phyloP scores from a whole-genome alignment of 2,113 vertebrate species.

The Onychorhynchus coronatus region DNA sequence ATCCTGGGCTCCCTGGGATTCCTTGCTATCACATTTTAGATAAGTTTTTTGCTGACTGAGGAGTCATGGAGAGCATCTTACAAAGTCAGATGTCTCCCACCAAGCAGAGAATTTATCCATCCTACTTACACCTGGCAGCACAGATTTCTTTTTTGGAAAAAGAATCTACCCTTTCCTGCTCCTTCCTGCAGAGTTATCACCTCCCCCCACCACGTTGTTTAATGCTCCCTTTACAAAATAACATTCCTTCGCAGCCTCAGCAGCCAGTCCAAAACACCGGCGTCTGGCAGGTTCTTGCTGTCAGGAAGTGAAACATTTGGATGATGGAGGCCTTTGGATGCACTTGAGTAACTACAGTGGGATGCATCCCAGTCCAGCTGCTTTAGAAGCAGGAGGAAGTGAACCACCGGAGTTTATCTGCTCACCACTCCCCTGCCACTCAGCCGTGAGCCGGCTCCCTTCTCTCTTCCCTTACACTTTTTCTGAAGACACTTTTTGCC shows the following conservation, averaged over 20 bases:
- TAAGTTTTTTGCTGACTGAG: background rate
- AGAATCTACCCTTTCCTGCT: background rate
- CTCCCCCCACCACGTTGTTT: fast-evolving
- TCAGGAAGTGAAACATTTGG: background rate
- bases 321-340: background rate
- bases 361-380: background rate
- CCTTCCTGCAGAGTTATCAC: background rate
- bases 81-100: background rate
- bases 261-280: background rate
- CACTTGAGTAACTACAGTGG: background rate
- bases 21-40: background rate
- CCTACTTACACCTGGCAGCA: background rate
- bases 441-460: fast-evolving
- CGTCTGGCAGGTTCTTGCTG: background rate
- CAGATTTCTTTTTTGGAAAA: background rate
- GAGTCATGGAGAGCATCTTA: background rate
- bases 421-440: background rate
- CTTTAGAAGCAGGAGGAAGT: background rate
- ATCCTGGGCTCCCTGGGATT: background rate
- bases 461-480: background rate
- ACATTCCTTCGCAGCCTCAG: background rate
- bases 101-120: background rate
- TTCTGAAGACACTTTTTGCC: background rate
- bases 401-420: background rate
- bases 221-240: background rate